Evolutionary conservation across 2,113 vertebrate genomes (phyloP).

Genomic region (Neopipo cinnamomea): DNA sequence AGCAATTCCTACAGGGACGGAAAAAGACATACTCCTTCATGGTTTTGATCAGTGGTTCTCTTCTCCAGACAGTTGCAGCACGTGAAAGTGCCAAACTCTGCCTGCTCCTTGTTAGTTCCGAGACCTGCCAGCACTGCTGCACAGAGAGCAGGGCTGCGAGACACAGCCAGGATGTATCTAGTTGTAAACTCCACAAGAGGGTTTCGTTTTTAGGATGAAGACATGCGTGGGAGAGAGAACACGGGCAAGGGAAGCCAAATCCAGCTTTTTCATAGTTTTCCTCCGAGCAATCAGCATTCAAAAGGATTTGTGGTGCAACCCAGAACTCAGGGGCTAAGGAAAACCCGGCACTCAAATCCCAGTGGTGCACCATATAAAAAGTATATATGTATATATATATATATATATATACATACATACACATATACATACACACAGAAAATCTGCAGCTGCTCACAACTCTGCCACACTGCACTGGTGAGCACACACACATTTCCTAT

Average conservation of each 20-base stretch:
- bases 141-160: background rate
- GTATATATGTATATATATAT: too few relatives aligned
- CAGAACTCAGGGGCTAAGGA: background rate
- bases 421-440: fast-evolving
- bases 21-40: constrained; percentile 1
- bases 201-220: background rate
- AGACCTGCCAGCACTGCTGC: background rate
- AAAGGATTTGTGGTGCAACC: background rate
- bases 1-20: background rate
- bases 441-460: background rate
- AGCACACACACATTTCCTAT: background rate
- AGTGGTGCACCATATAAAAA: background rate
- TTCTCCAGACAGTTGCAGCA: background rate
- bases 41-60: background rate
- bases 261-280: background rate
- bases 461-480: background rate
- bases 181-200: background rate
- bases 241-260: background rate
- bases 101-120: background rate
- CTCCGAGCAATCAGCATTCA: background rate
- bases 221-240: background rate
- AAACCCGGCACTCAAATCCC: background rate
- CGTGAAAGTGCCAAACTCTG: background rate
- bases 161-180: background rate
- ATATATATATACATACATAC: too few relatives aligned